phyloP scores from a whole-genome alignment of 2,797 vertebrate genomes.

The Syngnathus acus region DNA sequence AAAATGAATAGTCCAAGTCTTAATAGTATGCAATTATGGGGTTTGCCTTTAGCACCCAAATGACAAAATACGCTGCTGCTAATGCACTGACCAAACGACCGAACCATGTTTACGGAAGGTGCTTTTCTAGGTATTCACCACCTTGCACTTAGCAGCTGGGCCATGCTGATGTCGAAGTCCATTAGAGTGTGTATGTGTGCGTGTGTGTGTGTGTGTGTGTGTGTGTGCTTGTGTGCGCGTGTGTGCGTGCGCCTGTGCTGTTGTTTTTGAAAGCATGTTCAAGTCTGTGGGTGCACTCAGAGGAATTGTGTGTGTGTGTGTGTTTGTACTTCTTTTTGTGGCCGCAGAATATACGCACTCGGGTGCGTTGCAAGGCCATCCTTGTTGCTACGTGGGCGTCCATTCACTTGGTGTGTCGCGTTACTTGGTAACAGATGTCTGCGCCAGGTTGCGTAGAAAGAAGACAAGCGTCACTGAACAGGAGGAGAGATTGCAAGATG shows the following conservation, averaged over 20 bases:
- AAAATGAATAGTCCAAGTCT: too few relatives aligned
- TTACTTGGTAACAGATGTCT: slow-evolving; percentile 64
- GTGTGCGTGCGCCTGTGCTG: slow-evolving; percentile 7
- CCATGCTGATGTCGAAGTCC: slow-evolving; percentile 8
- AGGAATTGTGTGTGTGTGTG: not conserved
- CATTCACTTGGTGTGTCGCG: slow-evolving; percentile 38
- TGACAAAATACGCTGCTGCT: too few relatives aligned
- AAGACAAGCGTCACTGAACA: not conserved
- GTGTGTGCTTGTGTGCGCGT: not conserved
- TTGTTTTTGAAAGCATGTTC: slow-evolving; percentile 7
- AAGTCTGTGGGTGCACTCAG: slow-evolving; percentile 17
- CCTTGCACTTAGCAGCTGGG: slow-evolving; percentile 27
- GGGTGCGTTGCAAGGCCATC: not conserved
- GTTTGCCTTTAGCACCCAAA: too few relatives aligned
- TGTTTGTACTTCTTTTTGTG: not conserved
- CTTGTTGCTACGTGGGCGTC: slow-evolving; percentile 63
- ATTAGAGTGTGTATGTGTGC: not conserved
- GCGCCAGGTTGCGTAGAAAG: not conserved
- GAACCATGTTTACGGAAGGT: not conserved
- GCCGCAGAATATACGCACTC: not conserved
- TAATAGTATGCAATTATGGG: too few relatives aligned
- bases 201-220: slow-evolving; percentile 1
- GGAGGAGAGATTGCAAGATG: not conserved
- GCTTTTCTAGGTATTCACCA: slow-evolving; percentile 12
- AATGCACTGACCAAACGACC: not conserved